These are phyloP conservation scores for Himalopsyche japonica DNA, from an alignment of 2,888 invertebrate species.

Conservation along the genomic window DNA sequence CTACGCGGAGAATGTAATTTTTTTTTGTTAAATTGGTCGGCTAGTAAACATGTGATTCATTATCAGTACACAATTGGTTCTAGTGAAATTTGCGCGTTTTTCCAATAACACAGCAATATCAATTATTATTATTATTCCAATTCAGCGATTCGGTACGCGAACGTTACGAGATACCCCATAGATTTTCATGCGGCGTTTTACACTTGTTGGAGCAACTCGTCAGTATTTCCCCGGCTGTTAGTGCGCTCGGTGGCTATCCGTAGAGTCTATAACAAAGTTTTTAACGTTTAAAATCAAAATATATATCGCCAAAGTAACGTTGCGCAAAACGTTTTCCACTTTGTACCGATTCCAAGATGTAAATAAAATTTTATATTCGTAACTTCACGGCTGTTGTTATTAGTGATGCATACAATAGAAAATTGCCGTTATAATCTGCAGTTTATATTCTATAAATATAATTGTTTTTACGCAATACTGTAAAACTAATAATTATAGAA, in stretches of 20 bases:
- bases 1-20: too few relatives aligned
- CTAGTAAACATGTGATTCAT: not conserved
- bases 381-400: conserved; percentile 6
- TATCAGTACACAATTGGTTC: not conserved
- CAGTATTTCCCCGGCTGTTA: not conserved
- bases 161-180: not conserved
- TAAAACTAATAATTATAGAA: not conserved
- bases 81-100: not conserved
- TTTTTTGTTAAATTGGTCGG: too few relatives aligned
- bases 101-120: not conserved
- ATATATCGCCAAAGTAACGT: not conserved
- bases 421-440: not conserved
- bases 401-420: conserved; percentile 20
- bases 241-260: not conserved
- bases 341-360: not conserved
- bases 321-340: not conserved
- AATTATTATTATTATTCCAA: not conserved
- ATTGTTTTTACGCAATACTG: not conserved
- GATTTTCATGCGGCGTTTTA: not conserved
- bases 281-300: not conserved
- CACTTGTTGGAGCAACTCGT: not conserved
- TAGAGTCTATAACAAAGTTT: not conserved
- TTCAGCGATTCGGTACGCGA: not conserved
- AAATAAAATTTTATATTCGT: not conserved
- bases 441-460: not conserved